Base-by-base conservation (phyloP, 1,140 invertebrate genomes). In the Bombyx mandarina region DNA sequence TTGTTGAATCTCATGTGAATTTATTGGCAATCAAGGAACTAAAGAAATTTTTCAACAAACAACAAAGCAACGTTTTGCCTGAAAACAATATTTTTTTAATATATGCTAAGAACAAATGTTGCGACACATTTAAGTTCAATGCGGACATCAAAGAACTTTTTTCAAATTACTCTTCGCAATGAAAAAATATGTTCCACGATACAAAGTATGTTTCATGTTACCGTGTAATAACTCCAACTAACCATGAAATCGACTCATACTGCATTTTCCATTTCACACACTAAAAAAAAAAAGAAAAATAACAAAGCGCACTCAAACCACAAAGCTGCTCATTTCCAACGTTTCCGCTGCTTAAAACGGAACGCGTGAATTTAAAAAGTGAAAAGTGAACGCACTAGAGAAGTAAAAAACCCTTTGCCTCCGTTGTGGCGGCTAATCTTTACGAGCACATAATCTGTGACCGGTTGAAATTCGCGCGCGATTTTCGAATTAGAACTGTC, bases 221-320 rank as follows among this genome's bases (percentile, higher is more conserved):
- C 48, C 42, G 50, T 58, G 52, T 58, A 64, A 64, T 65, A 59
- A 59, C 57, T 54, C 65, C 69, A 81, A 84, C 81, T 80, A 80
- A 86, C 83, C 83, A 86, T 86, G 78, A 82, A 86, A 83, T 80
- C 71, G 75, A 71, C 66, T 85, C 79, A 83, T 85, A 75, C 78
- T 78, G 65, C 74, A 69, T 82, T 80, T 73, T 75, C 77, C 77
- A 82, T 86, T 80, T 82, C 79, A 78, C 81, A 79, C 79, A 67
- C 50, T 67, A 65, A 74, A 77, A 79, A 75, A 69, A 69, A 63
- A 73, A 77, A 77, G 71, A 69, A 67, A 64, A 73, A 45, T 61
- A 67, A 75, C 71, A 75, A 71, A 65, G 60, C 71, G 63, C 74
- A 67, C 69, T 79, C 65, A 71, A 71, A 75, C 65, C 60, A 70